A percentile compares a stretch with the other conserved stretches of the same genome.
These are phyloP conservation scores for Cantharis rustica DNA, from an alignment of 2,888 invertebrate genomes.

Conservation along the genomic window DNA sequence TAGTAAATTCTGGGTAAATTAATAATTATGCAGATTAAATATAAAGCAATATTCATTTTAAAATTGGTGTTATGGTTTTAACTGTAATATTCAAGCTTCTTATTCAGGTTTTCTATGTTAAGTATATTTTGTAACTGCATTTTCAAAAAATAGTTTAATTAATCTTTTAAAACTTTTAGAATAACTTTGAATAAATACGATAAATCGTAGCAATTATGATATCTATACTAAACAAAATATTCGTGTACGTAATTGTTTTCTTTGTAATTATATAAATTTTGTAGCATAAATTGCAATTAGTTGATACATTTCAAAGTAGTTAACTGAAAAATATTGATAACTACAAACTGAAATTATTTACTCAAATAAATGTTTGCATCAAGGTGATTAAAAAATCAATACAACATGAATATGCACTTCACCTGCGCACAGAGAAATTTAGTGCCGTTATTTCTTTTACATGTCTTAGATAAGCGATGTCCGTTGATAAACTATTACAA, in stretches of 20 bases:
- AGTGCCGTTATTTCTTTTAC: background rate
- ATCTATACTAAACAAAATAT: background rate
- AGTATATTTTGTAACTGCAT: background rate
- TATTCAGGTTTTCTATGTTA: background rate
- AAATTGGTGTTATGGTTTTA: background rate
- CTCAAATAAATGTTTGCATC: background rate
- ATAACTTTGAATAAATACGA: background rate
- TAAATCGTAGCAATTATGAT: background rate
- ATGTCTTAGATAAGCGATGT: background rate
- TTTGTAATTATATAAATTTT: background rate
- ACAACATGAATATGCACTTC: conserved; percentile 42
- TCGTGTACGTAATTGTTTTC: background rate
- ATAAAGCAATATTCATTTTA: background rate
- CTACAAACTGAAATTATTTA: background rate
- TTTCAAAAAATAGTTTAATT: too few species aligned
- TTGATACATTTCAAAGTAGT: background rate
- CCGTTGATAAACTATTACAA: background rate
- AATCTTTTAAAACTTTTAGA: background rate
- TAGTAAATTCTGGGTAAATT: background rate
- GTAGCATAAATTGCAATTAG: background rate
- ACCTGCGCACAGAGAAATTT: conserved; percentile 31
- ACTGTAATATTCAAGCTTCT: background rate
- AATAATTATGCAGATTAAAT: background rate
- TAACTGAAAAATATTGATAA: background rate
- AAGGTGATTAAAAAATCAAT: conserved; percentile 34